Base-by-base conservation (phyloP, 2,113 vertebrate species). In the Cryptomyrus ogoouensis region DNA sequence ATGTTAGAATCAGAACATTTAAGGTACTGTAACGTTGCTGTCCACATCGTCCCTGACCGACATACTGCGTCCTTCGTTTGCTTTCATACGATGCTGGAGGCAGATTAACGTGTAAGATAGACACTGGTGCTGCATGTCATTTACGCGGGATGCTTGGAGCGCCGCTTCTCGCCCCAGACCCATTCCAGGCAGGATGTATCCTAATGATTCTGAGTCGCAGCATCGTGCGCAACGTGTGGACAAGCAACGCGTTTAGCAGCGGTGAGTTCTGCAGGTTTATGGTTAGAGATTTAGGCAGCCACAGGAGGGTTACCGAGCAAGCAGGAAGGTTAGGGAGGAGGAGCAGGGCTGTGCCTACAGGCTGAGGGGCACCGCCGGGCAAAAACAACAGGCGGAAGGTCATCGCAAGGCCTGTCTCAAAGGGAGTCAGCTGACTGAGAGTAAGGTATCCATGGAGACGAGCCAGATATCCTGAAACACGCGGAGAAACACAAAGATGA, bases 311-410 rank as follows among this genome's bases (percentile, higher is more conserved):
- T 91, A 91, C 93, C 94, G 93, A 90, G 94, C 93, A 92, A 3
- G 39, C 83, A 90, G 92, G 90, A 93, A 92, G 93, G 86, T 91
- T 90, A 93, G 93, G 88, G 93, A 90, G 10, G 80, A 93, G 92
- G 93, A 94, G 92, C 89, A 92, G 70, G 88, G 93, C 94, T 94
- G 94, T 95, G 93, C 93, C 92, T 93, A 92, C 88, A 83, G 94
- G 92, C 94, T 92, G 62, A 31, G 90, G 91, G 92, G 91, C 93
- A 92, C 89, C 92, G 93, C 92, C 92, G 90, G 93, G 90, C 91
- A 94, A 94, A 94, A 95, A 94, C 93, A 95, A 93, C 66, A 89
- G 89, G 46, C 70, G 88, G 90, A 91, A 88, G 88, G 50, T 83
- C 74, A 88, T 46, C 83, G 77, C 89, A 85, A 90, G 88, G n/a